Evolutionary conservation across 2,888 invertebrate species (phyloP).

Genomic region (Diarsia dahlii): DNA sequence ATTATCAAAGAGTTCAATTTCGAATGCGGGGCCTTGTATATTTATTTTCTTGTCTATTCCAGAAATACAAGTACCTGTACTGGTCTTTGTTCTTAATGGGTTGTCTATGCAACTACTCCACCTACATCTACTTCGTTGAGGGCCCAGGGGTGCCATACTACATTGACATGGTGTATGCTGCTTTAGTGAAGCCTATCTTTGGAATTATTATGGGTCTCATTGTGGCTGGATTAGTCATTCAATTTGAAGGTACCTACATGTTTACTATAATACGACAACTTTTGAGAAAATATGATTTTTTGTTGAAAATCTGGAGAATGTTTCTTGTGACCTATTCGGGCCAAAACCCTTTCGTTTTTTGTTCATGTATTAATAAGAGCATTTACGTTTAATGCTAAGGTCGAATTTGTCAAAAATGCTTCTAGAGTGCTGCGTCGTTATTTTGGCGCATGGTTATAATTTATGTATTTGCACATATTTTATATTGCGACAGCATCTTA

Average conservation of each 20-base stretch:
- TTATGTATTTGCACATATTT: too few relatives aligned
- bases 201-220: conserved; percentile 52
- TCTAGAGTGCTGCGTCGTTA: too few relatives aligned
- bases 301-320: neutral
- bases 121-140: conserved; percentile 70
- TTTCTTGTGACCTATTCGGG: neutral
- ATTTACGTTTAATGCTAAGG: neutral
- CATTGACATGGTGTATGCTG: conserved; percentile 64
- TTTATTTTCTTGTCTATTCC: conserved; percentile 47
- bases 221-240: conserved; percentile 67
- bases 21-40: neutral
- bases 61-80: conserved; percentile 72
- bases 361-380: neutral
- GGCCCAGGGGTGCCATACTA: conserved; percentile 6
- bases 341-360: too few relatives aligned
- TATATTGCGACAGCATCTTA: too few relatives aligned
- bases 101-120: conserved; percentile 45
- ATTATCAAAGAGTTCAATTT: neutral
- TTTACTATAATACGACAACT: neutral
- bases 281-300: neutral
- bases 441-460: too few relatives aligned
- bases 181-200: conserved; percentile 56
- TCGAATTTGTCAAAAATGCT: neutral
- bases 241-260: conserved; percentile 70
- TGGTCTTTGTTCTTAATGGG: conserved; percentile 63